Evolutionary conservation across 1,140 invertebrate species (phyloP).

Genomic region (Muscidifurax raptorellus): DNA sequence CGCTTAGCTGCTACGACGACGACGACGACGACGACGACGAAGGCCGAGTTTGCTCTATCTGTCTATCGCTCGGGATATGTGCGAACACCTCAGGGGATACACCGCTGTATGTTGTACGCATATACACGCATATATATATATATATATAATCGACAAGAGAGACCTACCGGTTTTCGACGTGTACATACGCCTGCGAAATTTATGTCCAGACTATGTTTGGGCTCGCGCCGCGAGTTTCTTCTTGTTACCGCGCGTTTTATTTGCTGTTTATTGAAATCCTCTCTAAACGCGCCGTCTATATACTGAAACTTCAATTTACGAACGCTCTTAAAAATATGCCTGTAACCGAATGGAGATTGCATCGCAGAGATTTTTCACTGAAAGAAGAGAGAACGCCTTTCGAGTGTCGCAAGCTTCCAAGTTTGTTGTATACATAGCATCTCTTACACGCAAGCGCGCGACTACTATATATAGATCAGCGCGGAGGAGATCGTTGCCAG

Average conservation of each 20-base stretch:
- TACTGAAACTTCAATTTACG: background rate
- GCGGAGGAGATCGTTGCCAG: constrained; percentile 55
- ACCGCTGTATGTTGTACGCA: background rate
- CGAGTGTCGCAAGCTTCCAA: constrained; percentile 14
- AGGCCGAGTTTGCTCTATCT: constrained; percentile 3
- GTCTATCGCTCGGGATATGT: background rate
- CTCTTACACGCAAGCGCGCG: background rate
- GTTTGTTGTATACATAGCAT: background rate
- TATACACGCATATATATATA: background rate
- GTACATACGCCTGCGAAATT: background rate
- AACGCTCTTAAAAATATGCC: too few species aligned
- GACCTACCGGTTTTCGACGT: constrained; percentile 6
- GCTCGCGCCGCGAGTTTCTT: background rate
- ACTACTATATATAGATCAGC: constrained; percentile 49
- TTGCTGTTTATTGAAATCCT: background rate
- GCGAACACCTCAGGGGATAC: constrained; percentile 46
- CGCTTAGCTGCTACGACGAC: background rate
- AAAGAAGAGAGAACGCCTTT: background rate
- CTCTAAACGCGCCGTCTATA: too few species aligned
- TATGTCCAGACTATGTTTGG: background rate
- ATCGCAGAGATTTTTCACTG: too few species aligned
- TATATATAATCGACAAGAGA: background rate
- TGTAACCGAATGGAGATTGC: too few species aligned
- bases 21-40: background rate
- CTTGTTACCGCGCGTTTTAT: background rate